Evolutionary conservation across 64 coral and sea anemone genomes (phyloP).

Genomic region (Anthopleura sola): DNA sequence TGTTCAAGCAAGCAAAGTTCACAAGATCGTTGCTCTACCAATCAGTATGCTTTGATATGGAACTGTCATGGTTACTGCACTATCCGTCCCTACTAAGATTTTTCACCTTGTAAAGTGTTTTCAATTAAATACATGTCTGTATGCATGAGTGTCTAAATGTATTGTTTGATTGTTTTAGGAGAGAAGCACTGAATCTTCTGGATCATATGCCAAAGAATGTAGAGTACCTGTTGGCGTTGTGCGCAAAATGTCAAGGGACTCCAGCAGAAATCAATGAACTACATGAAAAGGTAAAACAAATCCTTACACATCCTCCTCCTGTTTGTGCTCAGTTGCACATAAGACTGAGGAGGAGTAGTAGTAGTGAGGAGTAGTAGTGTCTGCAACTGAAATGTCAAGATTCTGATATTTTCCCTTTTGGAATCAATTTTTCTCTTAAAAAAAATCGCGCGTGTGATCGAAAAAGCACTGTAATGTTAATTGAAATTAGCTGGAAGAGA

Average conservation of each 20-base stretch:
- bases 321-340: no score
- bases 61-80: no score
- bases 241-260: conserved; percentile 75
- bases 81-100: no score
- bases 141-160: not conserved
- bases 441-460: no score
- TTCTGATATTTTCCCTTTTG: no score
- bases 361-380: no score
- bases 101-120: not conserved
- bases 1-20: not conserved
- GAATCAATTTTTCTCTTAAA: no score
- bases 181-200: conserved; percentile 55
- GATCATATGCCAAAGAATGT: conserved; percentile 46
- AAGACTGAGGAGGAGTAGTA: no score
- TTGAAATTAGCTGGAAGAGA: no score
- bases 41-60: not conserved
- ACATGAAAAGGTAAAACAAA: conserved; percentile 77
- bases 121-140: no score
- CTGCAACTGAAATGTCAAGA: no score
- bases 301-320: not conserved
- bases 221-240: conserved; percentile 60
- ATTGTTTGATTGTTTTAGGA: conserved; percentile 37
- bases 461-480: no score
- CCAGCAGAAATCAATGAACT: conserved; percentile 76
- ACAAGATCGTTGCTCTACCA: not conserved